Evolutionary conservation across 2,113 vertebrate species (phyloP).

Genomic region (Passer montanus): DNA sequence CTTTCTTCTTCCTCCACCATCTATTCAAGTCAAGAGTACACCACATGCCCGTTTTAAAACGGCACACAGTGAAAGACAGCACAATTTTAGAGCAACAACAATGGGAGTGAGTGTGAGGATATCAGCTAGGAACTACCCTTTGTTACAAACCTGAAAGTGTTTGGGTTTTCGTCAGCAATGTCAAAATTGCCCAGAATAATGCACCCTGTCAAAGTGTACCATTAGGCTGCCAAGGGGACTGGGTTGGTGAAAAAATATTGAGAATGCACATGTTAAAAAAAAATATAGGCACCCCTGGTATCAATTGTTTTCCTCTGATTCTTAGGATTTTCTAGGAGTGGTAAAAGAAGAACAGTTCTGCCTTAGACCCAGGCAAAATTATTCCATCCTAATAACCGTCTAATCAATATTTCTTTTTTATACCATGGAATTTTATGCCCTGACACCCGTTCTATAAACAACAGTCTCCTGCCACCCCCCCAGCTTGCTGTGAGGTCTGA

Average conservation of each 20-base stretch:
- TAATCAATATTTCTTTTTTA: background rate
- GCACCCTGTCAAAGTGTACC: background rate
- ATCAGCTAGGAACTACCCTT: background rate
- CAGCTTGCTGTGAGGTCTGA: background rate
- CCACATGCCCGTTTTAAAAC: background rate
- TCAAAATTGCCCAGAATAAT: background rate
- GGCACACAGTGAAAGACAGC: background rate
- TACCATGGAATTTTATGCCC: background rate
- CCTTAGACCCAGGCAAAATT: background rate
- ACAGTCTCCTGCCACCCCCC: background rate
- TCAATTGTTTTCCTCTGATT: background rate
- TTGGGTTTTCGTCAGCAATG: background rate
- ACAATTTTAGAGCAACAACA: background rate
- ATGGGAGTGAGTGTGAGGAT: background rate
- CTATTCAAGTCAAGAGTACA: slow-evolving; percentile 3
- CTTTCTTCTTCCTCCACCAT: background rate
- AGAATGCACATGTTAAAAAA: background rate
- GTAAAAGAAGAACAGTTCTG: background rate
- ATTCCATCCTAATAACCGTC: background rate
- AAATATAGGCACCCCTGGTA: background rate
- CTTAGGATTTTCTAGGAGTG: background rate
- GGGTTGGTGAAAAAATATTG: background rate
- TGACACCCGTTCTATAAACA: background rate
- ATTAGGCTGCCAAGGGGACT: background rate
- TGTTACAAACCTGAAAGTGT: background rate